Conservation (phyloP, 2,888 invertebrate species). For the Melanargia galathea region DNA sequence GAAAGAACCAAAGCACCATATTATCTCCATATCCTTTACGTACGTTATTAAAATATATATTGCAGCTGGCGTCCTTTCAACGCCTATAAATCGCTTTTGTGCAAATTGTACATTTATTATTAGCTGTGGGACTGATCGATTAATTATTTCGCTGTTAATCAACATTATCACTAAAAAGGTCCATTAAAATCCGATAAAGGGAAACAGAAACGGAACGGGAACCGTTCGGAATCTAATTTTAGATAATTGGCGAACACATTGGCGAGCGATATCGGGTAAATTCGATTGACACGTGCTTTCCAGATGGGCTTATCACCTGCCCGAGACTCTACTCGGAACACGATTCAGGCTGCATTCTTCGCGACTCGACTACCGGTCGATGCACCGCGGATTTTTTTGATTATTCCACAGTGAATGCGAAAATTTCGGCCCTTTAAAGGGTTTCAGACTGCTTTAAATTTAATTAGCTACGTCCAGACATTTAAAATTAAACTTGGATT, state of each 20-base stretch:
- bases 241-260: slow-evolving; percentile 62
- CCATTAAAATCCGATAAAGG: slow-evolving; percentile 52
- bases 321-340: slow-evolving; percentile 59
- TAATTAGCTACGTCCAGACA: slow-evolving; percentile 32
- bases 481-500: slow-evolving; percentile 15
- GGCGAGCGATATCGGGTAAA: slow-evolving; percentile 55
- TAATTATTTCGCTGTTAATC: slow-evolving; percentile 32
- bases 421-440: slow-evolving; percentile 32
- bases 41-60: slow-evolving; percentile 9
- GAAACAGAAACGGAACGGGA: slow-evolving; percentile 36
- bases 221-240: slow-evolving; percentile 55
- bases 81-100: slow-evolving; percentile 10
- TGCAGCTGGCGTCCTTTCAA: slow-evolving; percentile 14
- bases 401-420: slow-evolving; percentile 33
- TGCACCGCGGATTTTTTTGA: slow-evolving; percentile 45
- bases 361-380: slow-evolving; percentile 57
- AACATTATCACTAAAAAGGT: slow-evolving; percentile 40
- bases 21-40: slow-evolving; percentile 2
- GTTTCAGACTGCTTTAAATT: slow-evolving; percentile 26
- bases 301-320: slow-evolving; percentile 75
- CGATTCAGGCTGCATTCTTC: slow-evolving; percentile 69
- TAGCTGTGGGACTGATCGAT: slow-evolving; percentile 7
- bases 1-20: not conserved
- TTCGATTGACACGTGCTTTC: slow-evolving; percentile 63
- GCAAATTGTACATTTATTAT: slow-evolving; percentile 11